phyloP scores from a whole-genome alignment of 2,797 vertebrate genomes.

The Chloroceryle inda region DNA sequence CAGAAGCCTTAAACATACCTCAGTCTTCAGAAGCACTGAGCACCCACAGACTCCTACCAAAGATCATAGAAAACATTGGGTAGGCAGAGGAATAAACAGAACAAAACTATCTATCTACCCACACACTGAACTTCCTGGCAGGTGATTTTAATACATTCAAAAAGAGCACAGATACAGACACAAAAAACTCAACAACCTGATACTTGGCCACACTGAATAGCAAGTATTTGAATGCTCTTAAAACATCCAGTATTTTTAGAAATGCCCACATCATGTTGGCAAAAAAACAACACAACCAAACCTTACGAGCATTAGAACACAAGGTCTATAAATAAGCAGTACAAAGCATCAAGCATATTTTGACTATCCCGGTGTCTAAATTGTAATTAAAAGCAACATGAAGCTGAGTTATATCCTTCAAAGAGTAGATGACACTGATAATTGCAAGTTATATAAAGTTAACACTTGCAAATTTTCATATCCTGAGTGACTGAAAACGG shows the following conservation, averaged over 20 bases:
- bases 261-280: background rate
- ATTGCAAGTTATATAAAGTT: constrained; percentile 30
- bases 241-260: background rate
- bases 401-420: background rate
- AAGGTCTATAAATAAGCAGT: background rate
- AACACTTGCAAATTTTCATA: constrained; percentile 32
- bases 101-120: constrained; percentile 34
- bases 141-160: constrained; percentile 4
- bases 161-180: background rate
- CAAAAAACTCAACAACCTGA: background rate
- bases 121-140: background rate
- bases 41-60: constrained; percentile 66
- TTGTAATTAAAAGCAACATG: background rate
- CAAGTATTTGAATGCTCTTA: background rate
- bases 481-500: constrained; percentile 32
- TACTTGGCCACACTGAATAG: background rate
- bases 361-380: background rate
- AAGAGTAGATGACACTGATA: background rate
- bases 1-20: constrained; percentile 54
- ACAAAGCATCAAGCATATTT: background rate
- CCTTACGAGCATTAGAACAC: background rate
- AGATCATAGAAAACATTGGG: constrained; percentile 63
- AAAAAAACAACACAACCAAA: background rate
- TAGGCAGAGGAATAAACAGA: constrained; percentile 60
- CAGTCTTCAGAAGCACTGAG: constrained; percentile 64